phyloP scores from a whole-genome alignment of 2,888 invertebrate species.

The Agriotes lineatus region DNA sequence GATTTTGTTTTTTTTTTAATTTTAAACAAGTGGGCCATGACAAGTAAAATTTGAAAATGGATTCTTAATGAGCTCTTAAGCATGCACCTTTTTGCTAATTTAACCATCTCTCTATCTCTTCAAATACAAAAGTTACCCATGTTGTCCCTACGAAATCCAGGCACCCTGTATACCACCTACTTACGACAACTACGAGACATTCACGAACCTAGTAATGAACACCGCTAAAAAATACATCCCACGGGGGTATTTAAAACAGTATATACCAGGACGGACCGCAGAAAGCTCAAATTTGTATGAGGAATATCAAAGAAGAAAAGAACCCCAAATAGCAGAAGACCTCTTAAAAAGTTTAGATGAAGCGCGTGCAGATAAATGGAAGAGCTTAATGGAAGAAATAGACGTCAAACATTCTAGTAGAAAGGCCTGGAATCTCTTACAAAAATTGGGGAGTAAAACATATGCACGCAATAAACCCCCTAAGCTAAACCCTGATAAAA shows the following conservation, averaged over 20 bases:
- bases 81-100: too few species aligned
- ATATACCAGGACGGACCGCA: background rate
- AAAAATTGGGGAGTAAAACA: background rate
- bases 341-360: background rate
- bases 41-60: too few species aligned
- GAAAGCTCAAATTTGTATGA: background rate
- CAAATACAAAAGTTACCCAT: too few species aligned
- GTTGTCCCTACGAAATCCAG: too few species aligned
- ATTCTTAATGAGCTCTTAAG: too few species aligned
- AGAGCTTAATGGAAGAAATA: background rate
- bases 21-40: too few species aligned
- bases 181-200: background rate
- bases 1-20: too few species aligned
- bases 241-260: background rate
- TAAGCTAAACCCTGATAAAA: too few species aligned
- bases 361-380: background rate
- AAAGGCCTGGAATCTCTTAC: background rate
- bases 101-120: too few species aligned
- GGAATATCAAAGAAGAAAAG: background rate
- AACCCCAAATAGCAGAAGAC: background rate
- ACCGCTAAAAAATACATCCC: background rate
- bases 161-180: background rate
- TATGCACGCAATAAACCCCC: too few species aligned
- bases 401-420: background rate
- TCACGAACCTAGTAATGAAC: background rate